Base-by-base conservation (phyloP, 1,140 invertebrate genomes). In the Lordiphosa mommai region DNA sequence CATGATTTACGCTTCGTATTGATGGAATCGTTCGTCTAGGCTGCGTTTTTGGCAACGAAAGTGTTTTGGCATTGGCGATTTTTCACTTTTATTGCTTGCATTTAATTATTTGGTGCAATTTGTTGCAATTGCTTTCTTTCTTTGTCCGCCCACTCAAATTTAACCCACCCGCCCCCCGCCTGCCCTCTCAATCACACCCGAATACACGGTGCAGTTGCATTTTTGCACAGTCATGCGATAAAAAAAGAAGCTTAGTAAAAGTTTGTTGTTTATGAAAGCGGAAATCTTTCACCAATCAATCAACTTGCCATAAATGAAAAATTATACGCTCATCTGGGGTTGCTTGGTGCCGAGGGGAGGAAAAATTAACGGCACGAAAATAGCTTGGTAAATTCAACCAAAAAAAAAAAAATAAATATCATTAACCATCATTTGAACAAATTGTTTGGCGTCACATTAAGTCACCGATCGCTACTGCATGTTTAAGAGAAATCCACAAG, bases 221-320 rank as follows among this genome's bases (percentile, higher is more conserved):
- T 41, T 41, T 53, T 68, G 65, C 49, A 69, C 56, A 52, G 58
- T 64, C 53, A 47, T 37, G 73, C 73, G 50, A 40, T 58, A 14
- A 33, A 44, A 58, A 41, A 10, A 40, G 30, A 33, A 64, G 36
- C 32, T 59, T 30, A 79, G 76, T 71, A 82, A 82, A 74, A 80
- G 74, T 74, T 43, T 61, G 61, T 43, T 66, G 74, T 64, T 80
- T 80, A 80, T 71, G 76, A 80, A 80, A 80, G 76, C 76, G 76
- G 76, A 80, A 80, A 80, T 74, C 61, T 82, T 82, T 71, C 71
- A 60, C 71, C 71, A 67, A 82, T 80, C 76, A 82, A 82, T 80
- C 70, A 70, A 60, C 49, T 40, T 61, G 53, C 56, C 61, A 58
- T 55, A 55, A 71, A 30, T 46, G 57, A 58, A 72, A 66, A 53